These are phyloP conservation scores for Enteromius argenteus DNA, from an alignment of 2,797 vertebrate species.

Conservation along the genomic window DNA sequence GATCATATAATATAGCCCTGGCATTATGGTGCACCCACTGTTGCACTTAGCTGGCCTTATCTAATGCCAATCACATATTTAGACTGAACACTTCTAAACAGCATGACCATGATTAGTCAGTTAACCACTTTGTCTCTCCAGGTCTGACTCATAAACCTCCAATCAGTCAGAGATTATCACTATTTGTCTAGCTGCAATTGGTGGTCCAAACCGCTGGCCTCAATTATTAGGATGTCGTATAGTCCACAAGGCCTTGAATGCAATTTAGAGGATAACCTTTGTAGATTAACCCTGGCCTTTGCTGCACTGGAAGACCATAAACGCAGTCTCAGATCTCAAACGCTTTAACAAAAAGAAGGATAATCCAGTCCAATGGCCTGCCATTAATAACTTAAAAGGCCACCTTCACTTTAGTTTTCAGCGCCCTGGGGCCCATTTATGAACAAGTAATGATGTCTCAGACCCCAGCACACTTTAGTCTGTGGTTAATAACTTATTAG, in stretches of 20 bases:
- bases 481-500: conserved; percentile 26
- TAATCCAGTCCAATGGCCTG: conserved; percentile 61
- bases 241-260: conserved; percentile 63
- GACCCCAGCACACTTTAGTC: conserved; percentile 8
- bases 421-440: conserved; percentile 13
- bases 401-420: conserved; percentile 10
- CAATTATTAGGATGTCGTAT: conserved; percentile 51
- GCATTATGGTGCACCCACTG: not conserved
- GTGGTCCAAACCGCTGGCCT: conserved; percentile 34
- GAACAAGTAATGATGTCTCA: conserved; percentile 38
- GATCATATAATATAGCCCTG: not conserved
- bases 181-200: conserved; percentile 26
- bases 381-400: conserved; percentile 33
- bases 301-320: conserved; percentile 59
- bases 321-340: conserved; percentile 54
- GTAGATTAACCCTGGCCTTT: conserved; percentile 66
- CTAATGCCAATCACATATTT: conserved; percentile 2
- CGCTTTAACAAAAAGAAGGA: conserved; percentile 48
- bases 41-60: not conserved
- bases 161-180: conserved; percentile 25
- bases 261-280: conserved; percentile 66
- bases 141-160: conserved; percentile 21
- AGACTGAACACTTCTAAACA: conserved; percentile 2
- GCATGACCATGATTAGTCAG: conserved; percentile 27
- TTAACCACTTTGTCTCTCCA: not conserved